Base-by-base conservation (phyloP, 2,888 invertebrate species). In the Anoplius nigerrimus region DNA sequence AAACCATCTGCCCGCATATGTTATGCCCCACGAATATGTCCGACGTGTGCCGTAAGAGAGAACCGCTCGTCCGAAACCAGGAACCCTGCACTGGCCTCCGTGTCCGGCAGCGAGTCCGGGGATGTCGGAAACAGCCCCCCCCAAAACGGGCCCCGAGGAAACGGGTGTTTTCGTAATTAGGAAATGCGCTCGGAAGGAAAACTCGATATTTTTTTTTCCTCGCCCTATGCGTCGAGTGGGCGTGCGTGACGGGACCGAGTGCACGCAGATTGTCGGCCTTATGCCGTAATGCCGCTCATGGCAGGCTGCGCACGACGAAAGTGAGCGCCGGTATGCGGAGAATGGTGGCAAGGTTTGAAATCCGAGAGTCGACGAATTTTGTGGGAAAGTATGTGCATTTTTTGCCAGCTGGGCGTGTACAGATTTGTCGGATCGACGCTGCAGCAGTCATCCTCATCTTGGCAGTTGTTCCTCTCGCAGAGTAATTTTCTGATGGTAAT, bases 1-100 rank as follows among this genome's bases (percentile, higher is more conserved):
- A 79, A 82, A 85, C 86, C 85, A 86, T 86, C 85, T 86, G 85
- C 84, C 83, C 84, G 86, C 84, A 86, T 86, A 86, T 82, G 85
- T 86, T 85, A 85, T 84, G 72, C 82, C 75, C 79, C 76, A 76
- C 76, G 76, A 75, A 77, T 48, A 18, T 61, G 75, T 76, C 71
- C 69, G 67, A 70, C 69, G 73, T 71, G 58, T 74, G 76, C 71
- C 71, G 61, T 63, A 73, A 76, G 81, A 79, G 71, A 71, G 75
- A 82, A 79, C 66, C 79, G 75, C 74, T 82, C 75, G 69, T 63
- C 72, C 73, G 75, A 81, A 80, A 82, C 74, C 79, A 70, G 80
- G 77, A 83, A 84, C 77, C 77, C n/a, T 68, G 64, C 72, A 73
- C 74, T 69, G 54, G 52, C 22, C 34, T 34, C 34, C 18, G 72